These are phyloP conservation scores for Philaethria dido DNA, from an alignment of 2,888 invertebrate species.

Conservation along the genomic window DNA sequence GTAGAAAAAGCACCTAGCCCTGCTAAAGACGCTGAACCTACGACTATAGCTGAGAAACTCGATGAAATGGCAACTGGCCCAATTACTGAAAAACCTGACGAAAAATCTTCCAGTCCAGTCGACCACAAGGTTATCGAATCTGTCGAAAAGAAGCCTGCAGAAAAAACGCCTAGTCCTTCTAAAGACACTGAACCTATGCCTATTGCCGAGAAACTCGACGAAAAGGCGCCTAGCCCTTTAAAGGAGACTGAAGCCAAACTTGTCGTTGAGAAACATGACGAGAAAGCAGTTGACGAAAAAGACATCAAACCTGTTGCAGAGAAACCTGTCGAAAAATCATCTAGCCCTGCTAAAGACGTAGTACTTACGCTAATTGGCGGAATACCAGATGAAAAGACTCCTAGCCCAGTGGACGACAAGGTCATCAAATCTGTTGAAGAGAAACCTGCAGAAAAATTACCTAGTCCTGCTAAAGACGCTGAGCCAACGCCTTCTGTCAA, in stretches of 20 bases:
- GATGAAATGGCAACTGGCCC: too few relatives aligned
- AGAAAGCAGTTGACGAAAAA: not conserved
- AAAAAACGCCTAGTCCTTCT: slow-evolving; percentile 6
- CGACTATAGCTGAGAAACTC: too few relatives aligned
- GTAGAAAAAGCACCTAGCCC: too few relatives aligned
- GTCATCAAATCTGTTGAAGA: too few relatives aligned
- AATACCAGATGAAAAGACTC: slow-evolving; percentile 30
- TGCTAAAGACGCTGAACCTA: too few relatives aligned
- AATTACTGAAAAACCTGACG: slow-evolving; percentile 28
- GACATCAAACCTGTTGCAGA: not conserved
- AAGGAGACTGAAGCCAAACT: slow-evolving; percentile 11
- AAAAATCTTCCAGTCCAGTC: slow-evolving; percentile 34
- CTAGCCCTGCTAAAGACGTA: slow-evolving; percentile 2
- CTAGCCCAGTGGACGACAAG: slow-evolving; percentile 6
- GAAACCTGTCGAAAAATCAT: slow-evolving; percentile 22
- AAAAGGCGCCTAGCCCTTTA: slow-evolving; percentile 31
- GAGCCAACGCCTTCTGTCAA: not conserved
- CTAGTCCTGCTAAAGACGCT: not conserved
- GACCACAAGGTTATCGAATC: not conserved
- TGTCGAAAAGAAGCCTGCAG: not conserved
- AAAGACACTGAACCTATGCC: not conserved
- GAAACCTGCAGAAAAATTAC: not conserved
- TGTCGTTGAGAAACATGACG: not conserved
- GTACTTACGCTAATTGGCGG: not conserved
- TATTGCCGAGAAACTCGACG: not conserved